Evolutionary conservation across 2,888 invertebrate species (phyloP), one percentile per base, ranked within the genome.

Genomic region (Amphipoea lucens): DNA sequence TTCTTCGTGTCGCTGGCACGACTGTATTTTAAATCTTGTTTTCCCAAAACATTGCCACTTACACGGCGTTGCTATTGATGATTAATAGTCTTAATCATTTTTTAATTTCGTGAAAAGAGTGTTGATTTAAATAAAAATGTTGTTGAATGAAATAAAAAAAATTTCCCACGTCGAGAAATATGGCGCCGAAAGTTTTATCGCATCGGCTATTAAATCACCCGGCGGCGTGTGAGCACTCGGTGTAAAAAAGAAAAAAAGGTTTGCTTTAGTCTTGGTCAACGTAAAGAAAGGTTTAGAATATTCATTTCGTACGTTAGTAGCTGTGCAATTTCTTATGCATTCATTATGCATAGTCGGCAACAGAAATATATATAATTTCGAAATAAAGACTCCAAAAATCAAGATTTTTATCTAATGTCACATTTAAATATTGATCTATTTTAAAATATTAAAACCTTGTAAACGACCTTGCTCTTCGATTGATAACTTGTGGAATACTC

Each of bases 161-260:
- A 45, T 23, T 66, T 36, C 20, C 51, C 66, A 40, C 11, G 54
- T n/a, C 23, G 45, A 54, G 40, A 48, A 81, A 76, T 81, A 57
- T 57, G 68, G 76, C 76, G 76, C 81, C 74, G 51, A 29, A 48
- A 74, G 9, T 62, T 80, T 67, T 80, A 67, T 62, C 81, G 51
- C 45, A 68, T 62, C 51, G 45, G 36, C 42, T 23, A n/a, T 74
- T 81, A 74, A 81, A 81, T 81, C 74, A 74, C 45, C 45, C 29
- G 29, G 29, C 4, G 9, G 29, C 17, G 60, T 42, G 36, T 60
- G 9, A 51, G 23, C 23, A 45, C 14, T 66, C 23, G 4, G 23
- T 40, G 9, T 29, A 17, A 78, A 45, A 45, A 23, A 29, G 29
- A 63, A 72, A 54, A 79, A 36, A 0, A 20, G 48, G 1, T 48